Conservation (phyloP, 2,113 vertebrate species). For the Rhodinocichla rosea region DNA sequence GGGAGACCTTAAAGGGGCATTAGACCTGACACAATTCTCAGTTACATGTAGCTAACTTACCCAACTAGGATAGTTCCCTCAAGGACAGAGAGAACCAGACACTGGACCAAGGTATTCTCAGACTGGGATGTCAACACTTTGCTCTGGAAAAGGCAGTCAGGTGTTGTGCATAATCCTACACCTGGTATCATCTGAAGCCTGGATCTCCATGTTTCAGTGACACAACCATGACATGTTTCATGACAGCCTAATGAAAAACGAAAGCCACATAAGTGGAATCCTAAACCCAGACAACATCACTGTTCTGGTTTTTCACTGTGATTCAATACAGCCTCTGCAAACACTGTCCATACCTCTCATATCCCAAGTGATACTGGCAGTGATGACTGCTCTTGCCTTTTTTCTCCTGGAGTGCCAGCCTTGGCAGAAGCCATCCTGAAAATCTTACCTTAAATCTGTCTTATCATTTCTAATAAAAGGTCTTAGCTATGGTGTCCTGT, state of each 20-base stretch:
- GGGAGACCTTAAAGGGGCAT: not conserved
- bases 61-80: not conserved
- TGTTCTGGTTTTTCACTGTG: not conserved
- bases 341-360: rapidly evolving
- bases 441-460: not conserved
- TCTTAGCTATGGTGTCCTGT: not conserved
- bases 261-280: not conserved
- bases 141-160: not conserved
- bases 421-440: not conserved
- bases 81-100: not conserved
- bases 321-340: not conserved
- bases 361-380: not conserved
- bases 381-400: not conserved
- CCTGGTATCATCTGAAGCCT: not conserved
- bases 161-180: not conserved
- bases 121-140: not conserved
- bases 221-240: not conserved
- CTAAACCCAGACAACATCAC: not conserved
- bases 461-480: not conserved
- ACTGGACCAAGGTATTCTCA: not conserved
- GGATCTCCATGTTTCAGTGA: not conserved
- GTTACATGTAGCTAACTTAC: not conserved
- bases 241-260: not conserved
- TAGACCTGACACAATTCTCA: not conserved
- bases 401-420: not conserved